Conservation (phyloP, 2,113 vertebrate genomes). For the Mungos mungo region DNA sequence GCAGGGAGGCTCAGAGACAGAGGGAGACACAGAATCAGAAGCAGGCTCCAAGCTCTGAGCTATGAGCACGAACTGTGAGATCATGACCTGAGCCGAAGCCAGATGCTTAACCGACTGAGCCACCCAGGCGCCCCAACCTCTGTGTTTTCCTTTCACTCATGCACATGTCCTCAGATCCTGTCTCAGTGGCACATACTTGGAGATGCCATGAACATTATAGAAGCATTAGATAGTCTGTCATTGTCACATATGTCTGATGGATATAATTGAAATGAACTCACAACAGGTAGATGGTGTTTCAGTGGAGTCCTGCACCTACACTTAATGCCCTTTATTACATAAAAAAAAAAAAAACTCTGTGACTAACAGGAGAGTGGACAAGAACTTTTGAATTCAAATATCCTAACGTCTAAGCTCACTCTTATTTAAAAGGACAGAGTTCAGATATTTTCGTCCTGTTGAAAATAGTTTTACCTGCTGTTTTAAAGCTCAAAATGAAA, state of each 20-base stretch:
- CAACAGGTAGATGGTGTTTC: not conserved
- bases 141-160: not conserved
- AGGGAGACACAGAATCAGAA: too few relatives aligned
- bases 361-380: conserved; percentile 52
- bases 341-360: not conserved
- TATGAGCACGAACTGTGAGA: too few relatives aligned
- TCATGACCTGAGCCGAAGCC: too few relatives aligned
- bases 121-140: not conserved
- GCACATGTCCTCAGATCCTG: not conserved
- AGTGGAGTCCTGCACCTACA: not conserved
- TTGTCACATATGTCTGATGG: too few relatives aligned
- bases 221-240: not conserved
- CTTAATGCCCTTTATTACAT: not conserved
- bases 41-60: too few relatives aligned
- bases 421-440: conserved; percentile 56
- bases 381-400: conserved; percentile 55
- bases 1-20: too few relatives aligned
- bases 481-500: conserved; percentile 66
- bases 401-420: conserved; percentile 41
- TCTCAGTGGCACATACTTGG: not conserved
- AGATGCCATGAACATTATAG: not conserved
- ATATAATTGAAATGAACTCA: not conserved
- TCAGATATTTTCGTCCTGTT: conserved; percentile 65
- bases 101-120: too few relatives aligned
- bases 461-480: conserved; percentile 51